A percentile compares a stretch with the other conserved stretches of the same genome.
These are phyloP conservation scores for Erynnis tages DNA, from an alignment of 2,888 invertebrate genomes.

Conservation along the genomic window DNA sequence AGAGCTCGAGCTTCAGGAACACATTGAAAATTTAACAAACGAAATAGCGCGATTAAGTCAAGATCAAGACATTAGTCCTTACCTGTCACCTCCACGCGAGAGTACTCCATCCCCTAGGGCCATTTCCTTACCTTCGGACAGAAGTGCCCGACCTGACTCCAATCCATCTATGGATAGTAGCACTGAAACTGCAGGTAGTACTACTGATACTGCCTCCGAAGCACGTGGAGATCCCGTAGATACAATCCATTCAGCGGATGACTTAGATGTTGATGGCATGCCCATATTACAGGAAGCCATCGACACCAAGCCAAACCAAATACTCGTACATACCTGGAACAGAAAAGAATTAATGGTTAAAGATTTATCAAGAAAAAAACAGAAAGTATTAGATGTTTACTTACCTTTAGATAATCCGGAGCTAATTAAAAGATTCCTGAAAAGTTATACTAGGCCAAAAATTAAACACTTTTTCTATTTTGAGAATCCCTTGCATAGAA, in stretches of 20 bases:
- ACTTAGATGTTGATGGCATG: constrained; percentile 9
- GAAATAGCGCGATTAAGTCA: not conserved
- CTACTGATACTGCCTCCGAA: not conserved
- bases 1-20: not conserved
- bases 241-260: constrained; percentile 8
- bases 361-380: constrained; percentile 17
- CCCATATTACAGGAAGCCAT: constrained; percentile 22
- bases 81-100: too few species aligned
- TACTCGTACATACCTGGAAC: constrained; percentile 23
- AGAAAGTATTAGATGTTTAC: constrained; percentile 23
- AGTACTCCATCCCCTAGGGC: too few species aligned
- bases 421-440: constrained; percentile 30
- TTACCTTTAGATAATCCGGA: constrained; percentile 19
- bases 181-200: constrained; percentile 4
- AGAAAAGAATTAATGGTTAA: constrained; percentile 22
- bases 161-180: not conserved
- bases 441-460: constrained; percentile 24
- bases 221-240: not conserved
- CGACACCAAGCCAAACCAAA: constrained; percentile 32
- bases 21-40: not conserved
- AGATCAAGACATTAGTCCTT: not conserved
- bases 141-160: too few species aligned
- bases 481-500: constrained; percentile 25
- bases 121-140: too few species aligned
- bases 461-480: constrained; percentile 34